These are phyloP conservation scores for Coenobita brevimanus DNA, from an alignment of 1,140 invertebrate genomes.

Conservation along the genomic window DNA sequence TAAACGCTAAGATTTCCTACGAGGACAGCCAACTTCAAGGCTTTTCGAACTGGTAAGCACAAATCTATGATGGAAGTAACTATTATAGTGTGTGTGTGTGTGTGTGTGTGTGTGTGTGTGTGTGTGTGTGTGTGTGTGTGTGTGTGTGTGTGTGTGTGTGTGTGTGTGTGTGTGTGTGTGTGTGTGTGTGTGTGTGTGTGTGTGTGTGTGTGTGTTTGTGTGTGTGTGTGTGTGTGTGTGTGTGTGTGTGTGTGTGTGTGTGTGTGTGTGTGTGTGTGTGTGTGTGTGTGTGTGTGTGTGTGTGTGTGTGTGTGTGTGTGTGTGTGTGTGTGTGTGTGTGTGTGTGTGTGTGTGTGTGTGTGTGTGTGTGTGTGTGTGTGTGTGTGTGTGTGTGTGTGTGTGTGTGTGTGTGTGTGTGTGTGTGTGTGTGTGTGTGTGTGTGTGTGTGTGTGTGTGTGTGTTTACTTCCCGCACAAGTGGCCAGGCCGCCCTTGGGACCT, in stretches of 20 bases:
- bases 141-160: constrained; percentile 29
- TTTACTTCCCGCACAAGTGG: neutral
- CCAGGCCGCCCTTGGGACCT: constrained; percentile 8
- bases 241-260: constrained; percentile 4
- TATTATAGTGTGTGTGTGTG: too few species aligned
- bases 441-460: too few species aligned
- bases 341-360: constrained; percentile 44
- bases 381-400: constrained; percentile 21
- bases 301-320: neutral
- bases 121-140: constrained; percentile 23
- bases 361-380: constrained; percentile 34
- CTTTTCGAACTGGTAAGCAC: too few species aligned
- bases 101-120: neutral
- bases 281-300: too few species aligned
- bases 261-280: too few species aligned
- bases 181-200: constrained; percentile 25
- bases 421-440: neutral
- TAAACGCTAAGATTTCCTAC: too few species aligned
- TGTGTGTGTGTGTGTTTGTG: constrained; percentile 1
- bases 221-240: constrained; percentile 2
- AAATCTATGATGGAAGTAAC: too few species aligned
- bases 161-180: constrained; percentile 29
- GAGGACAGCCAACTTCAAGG: too few species aligned
- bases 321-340: neutral
- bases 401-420: neutral